Percentiles rank a stretch among this genome's conserved stretches.
These are phyloP conservation scores for Ips nitidus DNA, from an alignment of 1,140 invertebrate genomes.

Conservation along the genomic window DNA sequence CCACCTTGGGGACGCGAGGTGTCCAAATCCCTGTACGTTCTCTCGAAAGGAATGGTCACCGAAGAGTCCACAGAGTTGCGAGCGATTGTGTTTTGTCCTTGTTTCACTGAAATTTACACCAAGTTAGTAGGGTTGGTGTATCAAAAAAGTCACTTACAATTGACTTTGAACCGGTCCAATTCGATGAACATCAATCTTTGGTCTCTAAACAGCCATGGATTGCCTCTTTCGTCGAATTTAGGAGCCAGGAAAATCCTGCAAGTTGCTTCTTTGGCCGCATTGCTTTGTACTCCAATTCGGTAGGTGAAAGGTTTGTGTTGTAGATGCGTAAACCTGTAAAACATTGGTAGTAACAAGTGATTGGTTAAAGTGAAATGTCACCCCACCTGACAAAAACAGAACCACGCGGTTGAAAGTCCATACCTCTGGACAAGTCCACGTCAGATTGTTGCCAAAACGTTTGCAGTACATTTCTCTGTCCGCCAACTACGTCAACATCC, in stretches of 20 bases:
- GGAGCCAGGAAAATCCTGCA: constrained; percentile 78
- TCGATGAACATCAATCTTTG: constrained; percentile 74
- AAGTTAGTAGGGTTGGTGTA: background rate
- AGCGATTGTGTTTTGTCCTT: constrained; percentile 64
- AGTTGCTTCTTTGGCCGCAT: constrained; percentile 62
- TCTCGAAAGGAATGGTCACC: constrained; percentile 73
- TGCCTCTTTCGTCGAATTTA: constrained; percentile 66
- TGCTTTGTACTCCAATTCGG: constrained; percentile 55
- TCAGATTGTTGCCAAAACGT: constrained; percentile 78
- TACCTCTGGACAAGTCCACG: constrained; percentile 70
- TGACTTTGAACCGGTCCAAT: constrained; percentile 71
- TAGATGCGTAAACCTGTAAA: constrained; percentile 68
- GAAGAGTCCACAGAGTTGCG: constrained; percentile 66
- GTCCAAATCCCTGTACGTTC: constrained; percentile 67
- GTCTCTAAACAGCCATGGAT: constrained; percentile 63
- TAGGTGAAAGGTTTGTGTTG: constrained; percentile 70
- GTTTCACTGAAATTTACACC: constrained; percentile 49
- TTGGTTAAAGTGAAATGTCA: background rate
- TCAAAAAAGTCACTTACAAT: constrained; percentile 33
- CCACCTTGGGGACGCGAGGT: constrained; percentile 56
- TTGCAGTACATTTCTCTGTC: constrained; percentile 58
- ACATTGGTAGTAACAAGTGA: background rate
- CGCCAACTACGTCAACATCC: constrained; percentile 54
- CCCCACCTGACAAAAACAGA: constrained; percentile 59
- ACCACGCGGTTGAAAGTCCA: constrained; percentile 75